Conservation (phyloP, 2,113 vertebrate genomes). For the Pterocles gutturalis region DNA sequence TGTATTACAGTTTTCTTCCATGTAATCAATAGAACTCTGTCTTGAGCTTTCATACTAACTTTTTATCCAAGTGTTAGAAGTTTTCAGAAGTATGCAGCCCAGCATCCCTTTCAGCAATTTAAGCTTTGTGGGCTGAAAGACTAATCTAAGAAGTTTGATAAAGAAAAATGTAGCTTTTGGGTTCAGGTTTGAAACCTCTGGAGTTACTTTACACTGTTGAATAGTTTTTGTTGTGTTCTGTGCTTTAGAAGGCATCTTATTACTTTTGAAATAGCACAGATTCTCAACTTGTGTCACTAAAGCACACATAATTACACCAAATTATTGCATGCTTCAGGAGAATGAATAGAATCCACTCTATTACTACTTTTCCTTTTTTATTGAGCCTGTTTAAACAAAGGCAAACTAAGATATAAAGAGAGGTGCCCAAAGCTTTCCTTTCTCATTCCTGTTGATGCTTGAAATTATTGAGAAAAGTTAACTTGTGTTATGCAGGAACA, state of each 20-base stretch:
- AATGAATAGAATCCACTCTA: background rate
- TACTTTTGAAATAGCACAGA: background rate
- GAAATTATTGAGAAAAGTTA: background rate
- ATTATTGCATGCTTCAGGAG: background rate
- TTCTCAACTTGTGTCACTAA: background rate
- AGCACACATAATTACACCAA: background rate
- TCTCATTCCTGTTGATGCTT: background rate
- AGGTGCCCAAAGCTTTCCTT: background rate
- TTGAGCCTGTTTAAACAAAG: background rate
- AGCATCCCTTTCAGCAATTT: background rate
- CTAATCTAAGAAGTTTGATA: background rate
- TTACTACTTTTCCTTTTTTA: background rate
- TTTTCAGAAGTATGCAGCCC: background rate
- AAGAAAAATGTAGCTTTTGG: background rate
- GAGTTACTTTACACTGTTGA: background rate
- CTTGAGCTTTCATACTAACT: background rate
- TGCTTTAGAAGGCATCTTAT: background rate
- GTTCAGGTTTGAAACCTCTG: background rate
- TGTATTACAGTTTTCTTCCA: background rate
- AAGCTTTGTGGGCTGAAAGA: background rate
- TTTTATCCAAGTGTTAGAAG: background rate
- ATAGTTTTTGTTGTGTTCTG: background rate
- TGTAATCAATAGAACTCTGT: background rate
- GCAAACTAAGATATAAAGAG: background rate
- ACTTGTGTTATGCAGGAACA: background rate